A percentile compares a stretch with the other conserved stretches of the same genome.
phyloP scores from a whole-genome alignment of 2,888 invertebrate genomes.

The Caenorhabditis macrosperma region DNA sequence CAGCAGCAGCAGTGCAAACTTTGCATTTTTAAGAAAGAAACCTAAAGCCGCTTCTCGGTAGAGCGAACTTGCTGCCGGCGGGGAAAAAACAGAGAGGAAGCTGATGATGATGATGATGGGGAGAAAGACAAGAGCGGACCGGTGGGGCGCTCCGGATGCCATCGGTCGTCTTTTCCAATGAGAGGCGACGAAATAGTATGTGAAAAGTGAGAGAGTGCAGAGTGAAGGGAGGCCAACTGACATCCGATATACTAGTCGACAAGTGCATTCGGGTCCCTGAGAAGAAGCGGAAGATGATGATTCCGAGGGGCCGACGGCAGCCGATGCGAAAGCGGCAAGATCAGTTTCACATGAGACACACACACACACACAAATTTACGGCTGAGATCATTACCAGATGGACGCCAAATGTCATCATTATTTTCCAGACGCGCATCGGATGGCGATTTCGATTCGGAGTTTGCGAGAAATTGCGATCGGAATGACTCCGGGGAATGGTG shows the following conservation, averaged over 20 bases:
- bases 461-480: no score
- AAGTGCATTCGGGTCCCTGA: slow-evolving; percentile 48
- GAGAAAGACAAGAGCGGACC: not conserved
- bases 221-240: slow-evolving; percentile 46
- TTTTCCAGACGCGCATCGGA: no score
- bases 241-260: slow-evolving; percentile 48
- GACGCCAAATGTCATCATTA: slow-evolving; percentile 3
- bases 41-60: no score
- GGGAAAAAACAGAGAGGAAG: not conserved
- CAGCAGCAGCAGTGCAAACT: slow-evolving; percentile 48
- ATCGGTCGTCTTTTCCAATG: not conserved
- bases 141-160: not conserved
- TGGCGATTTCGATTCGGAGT: no score
- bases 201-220: slow-evolving; percentile 15
- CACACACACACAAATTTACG: slow-evolving; percentile 29
- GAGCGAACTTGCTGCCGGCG: no score
- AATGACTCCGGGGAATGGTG: no score
- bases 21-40: slow-evolving; percentile 24
- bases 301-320: not conserved
- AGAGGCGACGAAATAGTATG: slow-evolving; percentile 13
- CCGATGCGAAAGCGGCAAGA: no score
- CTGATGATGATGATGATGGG: not conserved
- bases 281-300: slow-evolving; percentile 11
- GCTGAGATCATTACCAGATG: slow-evolving; percentile 43
- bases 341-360: slow-evolving; percentile 35